Base-by-base conservation (phyloP, 2,797 vertebrate species). In the Pachyuromys duprasi region DNA sequence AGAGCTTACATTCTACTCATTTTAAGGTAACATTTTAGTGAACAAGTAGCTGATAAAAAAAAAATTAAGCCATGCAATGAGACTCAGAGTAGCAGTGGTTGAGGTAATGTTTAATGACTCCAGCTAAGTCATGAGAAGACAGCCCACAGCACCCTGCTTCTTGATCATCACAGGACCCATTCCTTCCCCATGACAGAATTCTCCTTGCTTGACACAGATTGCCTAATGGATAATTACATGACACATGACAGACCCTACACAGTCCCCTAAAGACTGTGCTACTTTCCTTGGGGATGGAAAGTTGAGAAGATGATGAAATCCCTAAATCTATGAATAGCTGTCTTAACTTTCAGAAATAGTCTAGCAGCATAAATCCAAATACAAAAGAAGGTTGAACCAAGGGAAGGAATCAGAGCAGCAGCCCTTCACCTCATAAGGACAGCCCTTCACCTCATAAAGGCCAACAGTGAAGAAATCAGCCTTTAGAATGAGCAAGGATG, bases 21-120 rank as follows among this genome's bases (percentile, higher is more conserved):
- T 90, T 96, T 93, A 45, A 72, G 69, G 67, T 20, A 89, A 65
- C 2, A 65, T 88, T 95, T 86, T 90, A 74, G 20, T 63, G 84
- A 84, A 80, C 28, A 0, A 36, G 3, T 62, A 62, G 1, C 26
- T 49, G 49, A 31, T 12, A 45, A 45, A 72, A 45, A 45, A 72
- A 84, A 42, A 15, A 1, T 55, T 24, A 86, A 86, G 6, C 7
- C 42, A 14, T 39, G 17, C 9, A 86, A 74, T 15, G 86, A 94
- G 83, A 91, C 53, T 4, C 14, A 91, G 53, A 95, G 33, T 0
- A 24, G 0, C 31, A 82, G 67, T 80, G 39, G 3, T 67, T 55
- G n/a, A 80, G 5, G 24, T 9, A 31, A 12, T 55, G 28, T 86
- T 75, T n/a, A 49, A 2, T 55, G n/a, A 87, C n/a, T 62, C n/a